Evolutionary conservation across 2,113 vertebrate species (phyloP).

Genomic region (Cinclus mexicanus): DNA sequence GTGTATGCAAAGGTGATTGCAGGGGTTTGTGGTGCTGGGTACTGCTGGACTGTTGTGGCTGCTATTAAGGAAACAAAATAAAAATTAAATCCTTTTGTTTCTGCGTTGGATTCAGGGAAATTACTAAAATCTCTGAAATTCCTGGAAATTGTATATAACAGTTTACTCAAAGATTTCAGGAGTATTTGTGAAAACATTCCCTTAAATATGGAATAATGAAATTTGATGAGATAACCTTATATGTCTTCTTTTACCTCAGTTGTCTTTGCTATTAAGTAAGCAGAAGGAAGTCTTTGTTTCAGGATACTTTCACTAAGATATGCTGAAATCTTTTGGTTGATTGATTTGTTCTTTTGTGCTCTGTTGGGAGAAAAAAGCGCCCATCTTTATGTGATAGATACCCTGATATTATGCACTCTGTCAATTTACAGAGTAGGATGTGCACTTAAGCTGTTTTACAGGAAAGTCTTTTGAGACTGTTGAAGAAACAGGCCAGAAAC

Average conservation of each 20-base stretch:
- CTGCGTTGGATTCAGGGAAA: neutral
- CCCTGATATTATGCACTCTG: neutral
- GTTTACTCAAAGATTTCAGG: neutral
- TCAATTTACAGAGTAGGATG: neutral
- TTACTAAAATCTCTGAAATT: neutral
- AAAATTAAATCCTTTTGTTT: neutral
- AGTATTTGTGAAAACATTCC: neutral
- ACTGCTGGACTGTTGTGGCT: neutral
- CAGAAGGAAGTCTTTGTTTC: neutral
- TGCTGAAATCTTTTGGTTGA: neutral
- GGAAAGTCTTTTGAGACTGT: slow-evolving; percentile 49
- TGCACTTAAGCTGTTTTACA: slow-evolving; percentile 52
- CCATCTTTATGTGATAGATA: neutral
- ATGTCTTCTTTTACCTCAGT: neutral
- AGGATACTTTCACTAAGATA: neutral
- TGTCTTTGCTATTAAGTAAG: neutral
- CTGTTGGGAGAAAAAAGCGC: neutral
- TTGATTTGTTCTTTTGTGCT: neutral
- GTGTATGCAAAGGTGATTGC: neutral
- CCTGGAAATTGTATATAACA: neutral
- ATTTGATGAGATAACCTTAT: neutral
- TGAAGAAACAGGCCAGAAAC: slow-evolving; percentile 66
- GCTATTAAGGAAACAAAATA: neutral
- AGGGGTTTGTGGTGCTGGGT: neutral
- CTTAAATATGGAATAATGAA: neutral